Conservation (phyloP, 2,113 vertebrate genomes). For the Todiramphus chloris region DNA sequence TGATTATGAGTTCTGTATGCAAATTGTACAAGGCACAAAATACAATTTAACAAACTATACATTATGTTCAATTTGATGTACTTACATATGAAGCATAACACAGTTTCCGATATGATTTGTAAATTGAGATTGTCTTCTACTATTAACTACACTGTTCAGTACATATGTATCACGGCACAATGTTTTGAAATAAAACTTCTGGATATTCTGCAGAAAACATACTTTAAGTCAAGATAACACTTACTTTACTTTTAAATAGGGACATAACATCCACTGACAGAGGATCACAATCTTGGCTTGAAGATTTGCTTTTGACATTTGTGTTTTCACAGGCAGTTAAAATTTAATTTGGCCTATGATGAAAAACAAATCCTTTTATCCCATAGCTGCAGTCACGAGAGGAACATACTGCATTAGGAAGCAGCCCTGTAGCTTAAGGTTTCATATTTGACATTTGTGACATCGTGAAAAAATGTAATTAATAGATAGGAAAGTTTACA, state of each 20-base stretch:
- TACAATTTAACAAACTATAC: not conserved
- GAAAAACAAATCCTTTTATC: slow-evolving; percentile 76
- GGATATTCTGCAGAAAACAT: slow-evolving; percentile 7
- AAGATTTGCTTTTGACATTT: slow-evolving; percentile 77
- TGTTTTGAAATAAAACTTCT: slow-evolving; percentile 12
- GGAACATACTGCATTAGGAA: slow-evolving; percentile 59
- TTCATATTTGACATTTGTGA: slow-evolving; percentile 38
- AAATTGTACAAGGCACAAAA: not conserved
- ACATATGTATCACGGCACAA: not conserved
- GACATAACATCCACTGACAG: slow-evolving; percentile 31
- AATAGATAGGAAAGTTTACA: not conserved
- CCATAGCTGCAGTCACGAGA: slow-evolving; percentile 53
- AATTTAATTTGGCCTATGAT: slow-evolving; percentile 75
- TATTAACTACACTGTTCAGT: not conserved
- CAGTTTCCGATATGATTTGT: not conserved
- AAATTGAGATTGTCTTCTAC: not conserved
- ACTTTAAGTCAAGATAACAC: slow-evolving; percentile 52
- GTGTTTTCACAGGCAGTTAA: slow-evolving; percentile 77
- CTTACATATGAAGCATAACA: not conserved
- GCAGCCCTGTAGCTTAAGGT: slow-evolving; percentile 45
- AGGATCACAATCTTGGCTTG: slow-evolving; percentile 51
- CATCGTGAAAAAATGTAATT: not conserved
- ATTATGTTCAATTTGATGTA: not conserved
- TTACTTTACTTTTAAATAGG: slow-evolving; percentile 63
- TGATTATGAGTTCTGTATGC: not conserved